phyloP scores from a whole-genome alignment of 1,140 invertebrate species.

The Chelonus insularis region DNA sequence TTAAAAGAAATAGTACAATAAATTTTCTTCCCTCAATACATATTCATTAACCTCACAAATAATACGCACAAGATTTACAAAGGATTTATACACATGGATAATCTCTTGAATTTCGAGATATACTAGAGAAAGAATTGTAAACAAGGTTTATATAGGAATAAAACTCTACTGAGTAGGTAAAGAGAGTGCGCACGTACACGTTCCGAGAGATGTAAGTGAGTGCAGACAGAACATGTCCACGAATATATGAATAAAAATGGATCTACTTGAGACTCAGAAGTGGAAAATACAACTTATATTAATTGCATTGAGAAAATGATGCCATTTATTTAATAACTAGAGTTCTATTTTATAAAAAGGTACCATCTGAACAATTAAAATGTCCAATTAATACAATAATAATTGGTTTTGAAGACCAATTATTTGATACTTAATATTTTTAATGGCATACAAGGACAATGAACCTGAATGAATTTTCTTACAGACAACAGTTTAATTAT shows the following conservation, averaged over 20 bases:
- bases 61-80: background rate
- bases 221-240: constrained; percentile 15
- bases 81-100: background rate
- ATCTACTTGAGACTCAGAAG: constrained; percentile 12
- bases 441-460: too few species aligned
- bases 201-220: constrained; percentile 9
- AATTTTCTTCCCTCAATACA: too few species aligned
- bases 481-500: background rate
- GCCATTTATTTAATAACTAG: too few species aligned
- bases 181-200: background rate
- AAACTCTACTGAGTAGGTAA: constrained; percentile 2
- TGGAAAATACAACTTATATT: background rate
- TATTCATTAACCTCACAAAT: background rate
- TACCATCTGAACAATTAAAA: too few species aligned
- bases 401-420: too few species aligned
- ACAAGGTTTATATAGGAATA: constrained; percentile 8
- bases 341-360: too few species aligned
- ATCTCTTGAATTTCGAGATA: background rate
- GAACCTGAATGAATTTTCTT: background rate
- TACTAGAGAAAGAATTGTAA: background rate
- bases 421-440: too few species aligned
- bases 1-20: too few species aligned
- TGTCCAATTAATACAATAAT: too few species aligned
- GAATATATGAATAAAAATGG: constrained; percentile 28
- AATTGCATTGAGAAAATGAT: background rate